Base-by-base conservation (phyloP, 2,888 invertebrate genomes). In the Patella depressa region DNA sequence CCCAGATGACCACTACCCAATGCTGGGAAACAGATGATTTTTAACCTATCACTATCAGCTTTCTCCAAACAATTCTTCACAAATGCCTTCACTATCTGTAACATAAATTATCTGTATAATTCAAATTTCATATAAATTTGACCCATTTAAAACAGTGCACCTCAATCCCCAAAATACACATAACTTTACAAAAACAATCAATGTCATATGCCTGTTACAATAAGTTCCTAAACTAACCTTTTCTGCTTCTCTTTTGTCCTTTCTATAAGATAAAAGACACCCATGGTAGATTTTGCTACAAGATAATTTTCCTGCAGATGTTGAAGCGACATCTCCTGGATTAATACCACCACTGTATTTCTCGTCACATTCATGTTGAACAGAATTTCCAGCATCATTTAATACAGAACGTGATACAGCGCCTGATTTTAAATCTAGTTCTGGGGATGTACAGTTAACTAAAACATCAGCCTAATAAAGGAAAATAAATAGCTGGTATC, bases 1-100 rank as follows among this genome's bases (percentile, higher is more conserved):
- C 74, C 34, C 19, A 83, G 80, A 53, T 77, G 78, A 57, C 85
- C 85, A 53, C 83, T 81, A 53, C 85, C 85, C 2, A 85, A 74
- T 19, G 84, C 82, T 15, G 85, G 85, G 59, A 85, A 79, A 17
- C 84, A 80, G n/a, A 85, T 78, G 11, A 80, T 79, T 12, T 29
- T 78, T 15, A 77, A 71, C 29, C 71, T 74, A 45, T 53, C 72
- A 17, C 24, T 53, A 55, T 72, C 57, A 7, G 79, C 82, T 70
- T 69, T 53, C 15, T 70, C 59, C 73, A 84, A 73, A 70, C 81
- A 76, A 2, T 57, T 69, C 53, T 59, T 69, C 53, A 82, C 73
- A 14, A 83, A 59, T 14, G 29, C 53, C 71, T 76, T 65, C 54
- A 84, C 53, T 12, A 53, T 69, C 84, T 84, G 57, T 19, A 76